Evolutionary conservation across 92 coral and sea anemone genomes (phyloP).

Genomic region (Palythoa grandiflora): DNA sequence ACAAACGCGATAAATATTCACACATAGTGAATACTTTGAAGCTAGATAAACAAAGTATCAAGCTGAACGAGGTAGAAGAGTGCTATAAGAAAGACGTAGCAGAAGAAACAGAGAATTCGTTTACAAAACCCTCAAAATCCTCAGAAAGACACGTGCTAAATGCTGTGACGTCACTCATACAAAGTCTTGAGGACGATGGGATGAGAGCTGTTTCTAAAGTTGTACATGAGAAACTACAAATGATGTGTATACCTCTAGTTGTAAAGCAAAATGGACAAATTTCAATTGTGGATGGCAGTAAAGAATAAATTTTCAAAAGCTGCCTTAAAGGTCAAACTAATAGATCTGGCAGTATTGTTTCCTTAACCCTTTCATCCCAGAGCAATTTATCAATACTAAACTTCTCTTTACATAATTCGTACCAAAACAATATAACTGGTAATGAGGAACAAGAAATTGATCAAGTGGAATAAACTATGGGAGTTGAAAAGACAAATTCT

Average conservation of each 20-base stretch:
- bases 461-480: too few relatives aligned
- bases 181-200: constrained; percentile 65
- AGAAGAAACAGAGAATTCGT: constrained; percentile 42
- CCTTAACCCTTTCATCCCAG: too few relatives aligned
- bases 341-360: too few relatives aligned
- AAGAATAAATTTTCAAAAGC: constrained; percentile 38
- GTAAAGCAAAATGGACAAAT: constrained; percentile 80
- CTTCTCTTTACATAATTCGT: too few relatives aligned
- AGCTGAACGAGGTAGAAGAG: constrained; percentile 68
- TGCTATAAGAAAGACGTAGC: constrained; percentile 75
- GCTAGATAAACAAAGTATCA: constrained; percentile 24
- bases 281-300: constrained; percentile 86
- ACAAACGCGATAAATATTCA: constrained; percentile 51
- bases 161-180: constrained; percentile 80
- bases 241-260: constrained; percentile 84
- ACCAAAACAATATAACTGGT: too few relatives aligned
- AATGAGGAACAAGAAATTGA: too few relatives aligned
- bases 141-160: constrained; percentile 81
- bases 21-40: constrained; percentile 58
- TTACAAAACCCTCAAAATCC: constrained; percentile 60
- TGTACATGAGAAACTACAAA: constrained; percentile 84
- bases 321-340: too few relatives aligned
- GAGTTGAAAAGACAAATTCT: too few relatives aligned
- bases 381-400: too few relatives aligned
- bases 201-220: constrained; percentile 72